Conservation (phyloP, 2,888 invertebrate species). For the Aleiodes testaceus region DNA sequence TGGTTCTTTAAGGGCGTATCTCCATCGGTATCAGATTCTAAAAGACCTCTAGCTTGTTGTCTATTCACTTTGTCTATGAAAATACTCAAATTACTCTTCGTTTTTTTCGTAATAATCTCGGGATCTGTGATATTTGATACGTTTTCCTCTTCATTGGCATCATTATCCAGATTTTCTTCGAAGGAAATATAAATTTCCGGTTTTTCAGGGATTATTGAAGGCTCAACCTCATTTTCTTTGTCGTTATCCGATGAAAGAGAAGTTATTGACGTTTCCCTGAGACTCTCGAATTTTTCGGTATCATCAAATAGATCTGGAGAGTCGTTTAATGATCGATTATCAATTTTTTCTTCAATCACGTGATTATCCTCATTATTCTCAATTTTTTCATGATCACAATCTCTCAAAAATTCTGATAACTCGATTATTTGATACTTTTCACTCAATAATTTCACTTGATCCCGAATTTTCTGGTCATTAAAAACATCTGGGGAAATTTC, state of each 20-base stretch:
- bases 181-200: not conserved
- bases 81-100: slow-evolving; percentile 56
- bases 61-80: slow-evolving; percentile 61
- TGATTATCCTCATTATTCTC: too few relatives aligned
- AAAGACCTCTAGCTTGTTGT: slow-evolving; percentile 55
- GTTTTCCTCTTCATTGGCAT: not conserved
- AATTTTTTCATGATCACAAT: slow-evolving; percentile 27
- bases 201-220: not conserved
- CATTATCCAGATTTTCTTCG: too few relatives aligned
- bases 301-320: too few relatives aligned
- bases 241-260: not conserved
- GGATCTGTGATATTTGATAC: not conserved
- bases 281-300: too few relatives aligned
- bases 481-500: slow-evolving; percentile 54
- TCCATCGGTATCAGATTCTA: slow-evolving; percentile 55
- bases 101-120: not conserved
- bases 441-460: slow-evolving; percentile 59
- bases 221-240: slow-evolving; percentile 6
- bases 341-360: too few relatives aligned
- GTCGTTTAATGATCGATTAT: too few relatives aligned
- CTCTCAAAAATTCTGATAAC: slow-evolving; percentile 61
- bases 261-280: not conserved
- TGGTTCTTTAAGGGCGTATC: slow-evolving; percentile 47
- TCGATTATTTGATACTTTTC: slow-evolving; percentile 62
- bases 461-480: slow-evolving; percentile 47